Conservation (phyloP, 2,113 vertebrate species). For the Casuarius casuarius region DNA sequence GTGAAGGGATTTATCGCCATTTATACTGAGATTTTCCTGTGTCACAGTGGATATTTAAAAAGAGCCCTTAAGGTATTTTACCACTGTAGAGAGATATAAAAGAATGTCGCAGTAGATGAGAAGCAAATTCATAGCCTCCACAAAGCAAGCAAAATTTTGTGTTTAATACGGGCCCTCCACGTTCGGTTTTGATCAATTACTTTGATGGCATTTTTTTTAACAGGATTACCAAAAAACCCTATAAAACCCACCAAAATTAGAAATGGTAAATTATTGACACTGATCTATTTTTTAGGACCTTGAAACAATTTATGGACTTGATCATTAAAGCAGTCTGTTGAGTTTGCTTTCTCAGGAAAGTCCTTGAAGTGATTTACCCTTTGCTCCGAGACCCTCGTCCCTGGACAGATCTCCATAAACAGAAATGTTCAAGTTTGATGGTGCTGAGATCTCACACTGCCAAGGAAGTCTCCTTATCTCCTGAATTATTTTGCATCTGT, state of each 20-base stretch:
- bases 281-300: neutral
- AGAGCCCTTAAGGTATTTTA: neutral
- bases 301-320: neutral
- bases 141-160: neutral
- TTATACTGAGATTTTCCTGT: neutral
- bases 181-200: neutral
- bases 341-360: neutral
- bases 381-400: neutral
- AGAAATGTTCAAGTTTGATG: neutral
- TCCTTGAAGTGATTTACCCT: neutral
- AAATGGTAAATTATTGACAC: neutral
- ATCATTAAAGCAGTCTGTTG: neutral
- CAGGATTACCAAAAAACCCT: neutral
- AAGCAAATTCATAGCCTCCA: neutral
- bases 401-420: neutral
- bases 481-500: neutral
- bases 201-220: neutral
- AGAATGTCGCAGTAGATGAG: neutral
- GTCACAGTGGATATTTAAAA: rapidly evolving
- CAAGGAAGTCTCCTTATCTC: neutral
- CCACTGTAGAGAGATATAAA: neutral
- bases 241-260: neutral
- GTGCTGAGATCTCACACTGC: neutral
- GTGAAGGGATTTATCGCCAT: neutral
- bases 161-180: neutral